phyloP scores from a whole-genome alignment of 2,888 invertebrate genomes.

The Drosophila crucigera region DNA sequence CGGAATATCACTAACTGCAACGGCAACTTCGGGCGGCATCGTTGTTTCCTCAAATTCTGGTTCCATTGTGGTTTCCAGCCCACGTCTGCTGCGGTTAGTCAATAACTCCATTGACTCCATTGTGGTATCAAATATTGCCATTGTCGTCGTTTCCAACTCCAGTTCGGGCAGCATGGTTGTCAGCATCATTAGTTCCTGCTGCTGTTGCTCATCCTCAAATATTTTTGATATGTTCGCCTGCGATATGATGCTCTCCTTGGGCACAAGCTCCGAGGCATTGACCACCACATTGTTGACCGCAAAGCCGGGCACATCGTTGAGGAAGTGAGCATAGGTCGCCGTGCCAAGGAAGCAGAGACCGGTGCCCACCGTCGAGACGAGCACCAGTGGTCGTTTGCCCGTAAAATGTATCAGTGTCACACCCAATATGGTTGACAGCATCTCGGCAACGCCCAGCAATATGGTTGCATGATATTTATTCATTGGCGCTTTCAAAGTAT shows the following conservation, averaged over 20 bases:
- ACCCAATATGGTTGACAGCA: constrained; percentile 89
- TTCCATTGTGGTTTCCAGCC: constrained; percentile 42
- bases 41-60: constrained; percentile 53
- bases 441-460: constrained; percentile 89
- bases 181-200: constrained; percentile 15
- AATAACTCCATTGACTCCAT: constrained; percentile 32
- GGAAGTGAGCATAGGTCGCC: constrained; percentile 84
- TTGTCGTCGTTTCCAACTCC: constrained; percentile 40
- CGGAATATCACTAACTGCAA: background rate
- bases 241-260: constrained; percentile 81
- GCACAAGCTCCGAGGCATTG: constrained; percentile 82
- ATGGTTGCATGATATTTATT: constrained; percentile 92
- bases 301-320: constrained; percentile 84
- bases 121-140: constrained; percentile 22
- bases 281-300: constrained; percentile 84
- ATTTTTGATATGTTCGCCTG: constrained; percentile 83
- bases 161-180: constrained; percentile 46
- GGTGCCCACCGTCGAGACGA: constrained; percentile 89
- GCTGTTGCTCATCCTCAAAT: constrained; percentile 66
- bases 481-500: constrained; percentile 89
- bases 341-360: constrained; percentile 88
- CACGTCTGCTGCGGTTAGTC: constrained; percentile 72
- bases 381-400: constrained; percentile 90
- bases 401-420: constrained; percentile 89
- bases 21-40: constrained; percentile 18